Base-by-base conservation (phyloP, 1,140 invertebrate genomes). In the Drosophila persimilis region DNA sequence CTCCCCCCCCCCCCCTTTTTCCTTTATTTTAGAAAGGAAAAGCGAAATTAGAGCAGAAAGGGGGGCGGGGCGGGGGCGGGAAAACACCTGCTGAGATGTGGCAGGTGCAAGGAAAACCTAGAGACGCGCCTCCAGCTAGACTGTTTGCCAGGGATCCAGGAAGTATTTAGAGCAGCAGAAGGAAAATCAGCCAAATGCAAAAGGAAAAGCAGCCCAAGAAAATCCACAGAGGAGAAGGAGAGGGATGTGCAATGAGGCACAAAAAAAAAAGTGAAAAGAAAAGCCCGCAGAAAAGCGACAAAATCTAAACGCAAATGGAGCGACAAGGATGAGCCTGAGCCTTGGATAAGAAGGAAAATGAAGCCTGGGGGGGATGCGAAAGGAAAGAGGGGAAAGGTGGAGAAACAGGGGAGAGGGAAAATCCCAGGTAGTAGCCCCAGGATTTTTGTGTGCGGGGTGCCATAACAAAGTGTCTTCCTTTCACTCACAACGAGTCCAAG, bases 231-330 rank as follows among this genome's bases (percentile, higher is more conserved):
- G 53, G 41, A 17, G 53, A 31, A 17, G 20, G 24, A 20, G 22
- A 20, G 29, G 5, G 6, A 6, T 6, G n/a, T 20, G 20, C 15
- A 4, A 24, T 47, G 66, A 29, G 11, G 4, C 47, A n/a, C 26
- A 20, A 20, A 39, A 22, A 43, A 8, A 53, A 70, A 35, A 59
- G 56, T 22, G 51, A 65, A 73, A 57, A 31, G 43, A 43, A 45
- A 58, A 47, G 15, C n/a, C 29, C 29, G 6, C 29, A 47, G 47
- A 59, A 48, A 63, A 64, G 72, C 77, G 77, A 80, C 77, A 80
- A 80, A 81, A 80, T 80, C 78, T 69, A 70, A 80, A 67, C 78
- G 67, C 61, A 80, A 80, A 80, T 80, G 78, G 62, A 81, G 78
- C 78, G 62, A 69, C 78, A 81, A 81, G 61, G 67, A 80, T 81